Evolutionary conservation across 2,797 vertebrate species (phyloP), one percentile per base, ranked within the genome.

Genomic region (Lates japonicus): DNA sequence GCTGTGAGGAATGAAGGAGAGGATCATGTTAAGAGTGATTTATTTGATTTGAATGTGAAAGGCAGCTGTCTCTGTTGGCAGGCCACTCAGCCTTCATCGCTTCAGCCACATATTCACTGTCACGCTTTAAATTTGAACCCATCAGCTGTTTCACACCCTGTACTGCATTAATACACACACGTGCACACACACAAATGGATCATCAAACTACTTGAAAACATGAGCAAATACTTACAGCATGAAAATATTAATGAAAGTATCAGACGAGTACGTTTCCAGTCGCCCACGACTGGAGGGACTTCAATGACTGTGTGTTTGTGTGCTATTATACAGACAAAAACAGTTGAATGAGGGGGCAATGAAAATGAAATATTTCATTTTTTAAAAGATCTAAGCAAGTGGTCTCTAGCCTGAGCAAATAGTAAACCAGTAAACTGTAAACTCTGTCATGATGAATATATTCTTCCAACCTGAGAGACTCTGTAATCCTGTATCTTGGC

Each of bases 121-220:
- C 88, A 84, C 16, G 54, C 82, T 88, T 88, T 85, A 82, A 88
- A 84, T 84, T 35, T 87, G 81, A 91, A 78, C 82, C 80, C 80
- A 74, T 92, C 91, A 92, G 89, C 86, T 90, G 86, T 85, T 90
- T 88, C 63, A 63, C 78, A 77, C 88, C 58, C 77, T 74, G 61
- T 59, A 29, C 57, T 44, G 13, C 76, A 80, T 83, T 80, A 76
- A 78, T 22, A 69, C 71, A 70, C n/a, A n/a, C n/a, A n/a, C n/a
- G n/a, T n/a, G n/a, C n/a, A n/a, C n/a, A n/a, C n/a, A n/a, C 55
- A 42, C 44, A 49, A 25, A 58, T 39, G 16, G 66, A 70, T 59
- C 60, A 60, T 74, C 39, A 22, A 51, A 51, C 52, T 37, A 61
- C 66, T 74, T 66, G 31, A 69, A 76, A 63, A 76, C 59, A 75